These are phyloP conservation scores for Amphipoea lucens DNA, from an alignment of 2,888 invertebrate species.

Conservation along the genomic window DNA sequence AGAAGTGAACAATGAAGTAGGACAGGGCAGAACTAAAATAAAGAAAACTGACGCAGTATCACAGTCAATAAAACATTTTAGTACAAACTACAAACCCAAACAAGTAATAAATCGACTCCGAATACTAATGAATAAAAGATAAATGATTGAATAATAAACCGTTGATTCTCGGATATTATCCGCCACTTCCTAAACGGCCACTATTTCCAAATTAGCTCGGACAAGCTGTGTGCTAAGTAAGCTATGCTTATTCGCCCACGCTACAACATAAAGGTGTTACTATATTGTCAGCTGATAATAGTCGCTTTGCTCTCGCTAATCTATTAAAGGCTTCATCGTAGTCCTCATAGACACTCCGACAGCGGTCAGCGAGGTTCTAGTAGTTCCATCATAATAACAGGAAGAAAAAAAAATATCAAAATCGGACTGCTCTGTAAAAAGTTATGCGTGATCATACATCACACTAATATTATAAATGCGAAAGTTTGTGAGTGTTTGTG, in stretches of 20 bases:
- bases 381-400: background rate
- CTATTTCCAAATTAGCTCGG: conserved; percentile 63
- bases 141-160: conserved; percentile 30
- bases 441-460: too few relatives aligned
- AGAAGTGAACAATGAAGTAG: background rate
- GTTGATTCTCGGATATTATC: conserved; percentile 49
- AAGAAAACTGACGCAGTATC: background rate
- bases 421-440: too few relatives aligned
- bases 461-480: too few relatives aligned
- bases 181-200: conserved; percentile 51
- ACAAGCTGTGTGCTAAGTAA: conserved; percentile 54
- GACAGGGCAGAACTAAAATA: background rate
- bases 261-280: conserved; percentile 6
- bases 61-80: conserved; percentile 2
- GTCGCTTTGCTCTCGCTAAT: background rate
- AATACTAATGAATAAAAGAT: conserved; percentile 43
- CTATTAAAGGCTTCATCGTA: background rate
- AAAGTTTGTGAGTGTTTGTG: too few relatives aligned
- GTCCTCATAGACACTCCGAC: background rate
- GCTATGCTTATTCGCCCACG: conserved; percentile 64
- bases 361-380: too few relatives aligned
- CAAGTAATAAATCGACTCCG: conserved; percentile 3
- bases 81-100: conserved; percentile 12
- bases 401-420: background rate
- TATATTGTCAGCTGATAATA: conserved; percentile 21